Evolutionary conservation across 1,140 invertebrate species (phyloP), one percentile per base, ranked within the genome.

Genomic region (Holotrichia oblita): DNA sequence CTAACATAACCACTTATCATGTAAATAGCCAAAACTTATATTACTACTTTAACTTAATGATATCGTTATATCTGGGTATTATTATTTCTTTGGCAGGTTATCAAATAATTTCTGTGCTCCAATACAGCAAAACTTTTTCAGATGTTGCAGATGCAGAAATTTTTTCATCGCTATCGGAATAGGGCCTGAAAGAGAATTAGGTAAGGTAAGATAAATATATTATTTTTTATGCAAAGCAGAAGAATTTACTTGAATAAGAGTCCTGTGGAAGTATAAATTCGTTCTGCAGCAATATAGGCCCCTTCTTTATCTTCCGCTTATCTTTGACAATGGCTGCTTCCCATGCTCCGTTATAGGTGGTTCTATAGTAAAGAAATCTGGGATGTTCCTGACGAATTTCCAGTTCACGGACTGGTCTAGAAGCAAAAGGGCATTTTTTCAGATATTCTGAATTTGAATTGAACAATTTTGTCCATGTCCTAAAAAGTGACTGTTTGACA

Each of bases 291-390:
- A 17, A 48, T 14, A 48, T 48, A 48, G 44, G 44, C n/a, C 44
- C 44, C n/a, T 48, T 48, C 10, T 17, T 14, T 10, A 17, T 17
- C n/a, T 17, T 48, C n/a, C n/a, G 10, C n/a, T 17, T 48, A 17
- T 48, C 44, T 17, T 48, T 48, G 7, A 73, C 12, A 34, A 73
- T 17, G 27, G 22, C 40, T n/a, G 72, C 9, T 40, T 73, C 72
- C 72, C 10, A 73, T 40, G 40, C 40, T 34, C 34, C 72, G 27
- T 34, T 73, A 40, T 73, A 73, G 24, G 72, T 6, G n/a, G 6
- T 17, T 73, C 72, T 34, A 34, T 73, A 73, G 27, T n/a, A 42
- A 12, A 76, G 40, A 20, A 42, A 42, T 48, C 44, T 48, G 44
- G 44, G 27, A 34, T 34, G 27, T 34, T 34, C 72, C n/a, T 73